Base-by-base conservation (phyloP, 2,113 vertebrate genomes). In the Oreochromis aureus region DNA sequence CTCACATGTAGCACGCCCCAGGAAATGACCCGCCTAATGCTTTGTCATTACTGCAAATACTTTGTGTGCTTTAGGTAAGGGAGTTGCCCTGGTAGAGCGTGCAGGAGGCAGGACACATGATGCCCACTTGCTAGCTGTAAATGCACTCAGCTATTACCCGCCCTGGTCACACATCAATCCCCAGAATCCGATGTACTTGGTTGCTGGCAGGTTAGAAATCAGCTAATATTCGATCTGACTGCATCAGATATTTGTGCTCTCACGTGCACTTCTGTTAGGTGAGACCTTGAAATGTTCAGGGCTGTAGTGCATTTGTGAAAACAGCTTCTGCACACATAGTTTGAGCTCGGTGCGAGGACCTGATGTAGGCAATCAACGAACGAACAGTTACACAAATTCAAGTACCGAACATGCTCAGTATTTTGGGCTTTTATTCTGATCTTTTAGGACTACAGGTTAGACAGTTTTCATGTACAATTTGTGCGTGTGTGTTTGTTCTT, bases 401-500 rank as follows among this genome's bases (percentile, higher is more conserved):
- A 76, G 71, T 32, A 13, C 10, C 5, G 1, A 51, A 53, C 24
- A 78, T n/a, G 2, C 44, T 1, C 27, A 1, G 73, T 34, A n/a
- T 34, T 76, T 78, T 53, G 73, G 73, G 18, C 30, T 51, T 78
- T 78, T 78, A 53, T 53, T 78, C 6, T 1, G 46, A 53, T 19
- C n/a, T 10, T n/a, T 13, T 53, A 53, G 6, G 44, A 78, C 10
- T 56, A 9, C 19, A 53, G 27, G 44, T 16, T 6, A 10, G 6
- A 10, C 6, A 22, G 27, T 22, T 59, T 24, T 36, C 0, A 59
- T 82, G 5, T 13, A 51, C 4, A 2, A 18, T 51, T 56, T 46
- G 39, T 34, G 16, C 39, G 6, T 89, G 79, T 71, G 18, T 61
- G 44, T 89, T 63, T 79, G 48, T 89, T 87, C 84, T 58, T 54